A percentile compares a stretch with the other conserved stretches of the same genome.
Conservation (phyloP, 2,113 vertebrate genomes). For the Acanthisitta chloris region DNA sequence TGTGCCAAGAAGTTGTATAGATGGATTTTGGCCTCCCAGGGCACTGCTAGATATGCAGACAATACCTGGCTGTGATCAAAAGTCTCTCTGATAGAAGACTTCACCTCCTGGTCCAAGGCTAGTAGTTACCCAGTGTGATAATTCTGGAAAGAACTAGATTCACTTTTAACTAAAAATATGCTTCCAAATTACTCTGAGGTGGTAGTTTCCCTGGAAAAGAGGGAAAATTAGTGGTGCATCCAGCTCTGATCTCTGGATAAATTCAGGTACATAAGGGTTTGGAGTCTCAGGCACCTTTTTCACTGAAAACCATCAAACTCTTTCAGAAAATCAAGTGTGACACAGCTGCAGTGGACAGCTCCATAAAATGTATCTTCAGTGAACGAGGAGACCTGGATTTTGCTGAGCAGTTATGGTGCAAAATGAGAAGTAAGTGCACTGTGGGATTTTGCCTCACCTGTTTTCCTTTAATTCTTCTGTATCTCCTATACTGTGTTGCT, state of each 20-base stretch:
- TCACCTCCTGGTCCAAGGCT: neutral
- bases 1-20: neutral
- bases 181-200: neutral
- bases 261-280: neutral
- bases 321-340: slow-evolving; percentile 73
- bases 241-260: neutral
- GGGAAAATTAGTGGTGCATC: neutral
- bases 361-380: slow-evolving; percentile 78
- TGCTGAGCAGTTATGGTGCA: slow-evolving; percentile 91
- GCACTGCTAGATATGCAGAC: neutral
- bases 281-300: neutral
- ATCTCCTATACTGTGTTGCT: neutral
- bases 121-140: neutral
- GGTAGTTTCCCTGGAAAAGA: neutral
- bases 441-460: neutral
- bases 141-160: neutral
- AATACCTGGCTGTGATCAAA: neutral
- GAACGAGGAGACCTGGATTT: slow-evolving; percentile 91
- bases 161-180: neutral
- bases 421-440: slow-evolving; percentile 83
- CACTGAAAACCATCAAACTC: neutral
- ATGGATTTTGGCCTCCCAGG: neutral
- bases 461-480: neutral
- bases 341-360: slow-evolving; percentile 65
- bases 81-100: neutral